phyloP scores from a whole-genome alignment of 2,888 invertebrate genomes.

The Drosophila colorata region DNA sequence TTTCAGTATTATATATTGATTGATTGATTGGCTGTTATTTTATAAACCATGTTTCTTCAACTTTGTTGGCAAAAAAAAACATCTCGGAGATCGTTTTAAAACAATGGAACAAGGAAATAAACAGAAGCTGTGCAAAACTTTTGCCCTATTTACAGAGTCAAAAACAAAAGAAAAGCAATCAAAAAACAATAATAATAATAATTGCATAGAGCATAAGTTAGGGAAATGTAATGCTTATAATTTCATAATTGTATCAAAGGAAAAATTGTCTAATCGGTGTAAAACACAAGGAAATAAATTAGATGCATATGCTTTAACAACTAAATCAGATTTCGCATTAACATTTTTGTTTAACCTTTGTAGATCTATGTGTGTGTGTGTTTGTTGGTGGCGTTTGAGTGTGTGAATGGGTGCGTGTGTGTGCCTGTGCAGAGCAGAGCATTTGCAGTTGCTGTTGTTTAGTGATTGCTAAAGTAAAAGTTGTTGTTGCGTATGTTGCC shows the following conservation, averaged over 20 bases:
- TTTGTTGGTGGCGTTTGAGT: background rate
- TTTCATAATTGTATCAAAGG: constrained; percentile 67
- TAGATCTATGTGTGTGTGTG: constrained; percentile 5
- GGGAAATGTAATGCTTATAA: constrained; percentile 56
- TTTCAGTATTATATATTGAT: constrained; percentile 12
- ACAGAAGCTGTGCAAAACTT: constrained; percentile 21
- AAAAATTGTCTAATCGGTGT: constrained; percentile 76
- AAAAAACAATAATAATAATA: constrained; percentile 16
- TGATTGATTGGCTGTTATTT: constrained; percentile 33
- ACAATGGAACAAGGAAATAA: constrained; percentile 5
- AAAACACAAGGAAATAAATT: constrained; percentile 76
- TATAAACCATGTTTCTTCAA: constrained; percentile 14
- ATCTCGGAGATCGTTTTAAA: constrained; percentile 49
- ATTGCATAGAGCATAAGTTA: constrained; percentile 29
- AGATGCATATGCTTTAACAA: constrained; percentile 61
- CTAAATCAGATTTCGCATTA: constrained; percentile 64
- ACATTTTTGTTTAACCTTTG: constrained; percentile 42
- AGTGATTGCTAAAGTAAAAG: constrained; percentile 76
- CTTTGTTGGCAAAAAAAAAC: constrained; percentile 7
- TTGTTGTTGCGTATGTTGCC: constrained; percentile 74
- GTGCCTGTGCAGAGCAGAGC: constrained; percentile 37
- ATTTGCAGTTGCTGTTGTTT: constrained; percentile 51
- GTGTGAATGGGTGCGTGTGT: constrained; percentile 3
- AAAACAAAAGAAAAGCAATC: constrained; percentile 6
- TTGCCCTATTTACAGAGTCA: constrained; percentile 52